Conservation (phyloP, 2,888 invertebrate species). For the Thelaira solivaga region DNA sequence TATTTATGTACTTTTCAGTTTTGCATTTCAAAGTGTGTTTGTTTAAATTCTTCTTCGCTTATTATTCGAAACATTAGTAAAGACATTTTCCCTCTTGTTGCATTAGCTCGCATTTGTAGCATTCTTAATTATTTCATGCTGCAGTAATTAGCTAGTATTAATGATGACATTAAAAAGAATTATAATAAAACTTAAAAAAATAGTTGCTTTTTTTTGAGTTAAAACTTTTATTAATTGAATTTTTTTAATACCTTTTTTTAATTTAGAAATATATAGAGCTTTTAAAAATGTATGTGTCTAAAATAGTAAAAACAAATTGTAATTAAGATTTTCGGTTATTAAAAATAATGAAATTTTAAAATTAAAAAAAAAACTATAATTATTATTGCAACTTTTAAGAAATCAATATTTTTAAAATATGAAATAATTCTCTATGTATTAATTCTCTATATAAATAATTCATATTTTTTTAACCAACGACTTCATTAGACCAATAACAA, state of each 20-base stretch:
- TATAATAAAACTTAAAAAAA: neutral
- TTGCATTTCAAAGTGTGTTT: slow-evolving; percentile 10
- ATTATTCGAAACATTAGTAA: slow-evolving; percentile 49
- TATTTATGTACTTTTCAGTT: slow-evolving; percentile 37
- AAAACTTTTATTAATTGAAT: neutral
- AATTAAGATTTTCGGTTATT: no score
- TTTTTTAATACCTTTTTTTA: neutral
- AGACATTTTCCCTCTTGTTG: slow-evolving; percentile 14
- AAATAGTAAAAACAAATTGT: no score
- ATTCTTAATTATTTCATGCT: slow-evolving; percentile 42
- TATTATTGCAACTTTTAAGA: no score
- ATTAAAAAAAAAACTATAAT: no score
- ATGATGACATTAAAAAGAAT: slow-evolving; percentile 54
- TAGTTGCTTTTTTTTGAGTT: neutral
- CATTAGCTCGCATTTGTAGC: neutral
- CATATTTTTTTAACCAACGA: no score
- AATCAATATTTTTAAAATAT: no score
- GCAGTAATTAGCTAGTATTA: slow-evolving; percentile 60
- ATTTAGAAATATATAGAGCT: no score
- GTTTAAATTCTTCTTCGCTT: slow-evolving; percentile 11
- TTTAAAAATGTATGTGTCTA: no score
- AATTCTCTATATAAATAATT: no score
- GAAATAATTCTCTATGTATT: no score
- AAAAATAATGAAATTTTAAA: no score
- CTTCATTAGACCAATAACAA: no score